phyloP scores from a whole-genome alignment of 1,140 invertebrate species.

The Zaprionus gabonicus region DNA sequence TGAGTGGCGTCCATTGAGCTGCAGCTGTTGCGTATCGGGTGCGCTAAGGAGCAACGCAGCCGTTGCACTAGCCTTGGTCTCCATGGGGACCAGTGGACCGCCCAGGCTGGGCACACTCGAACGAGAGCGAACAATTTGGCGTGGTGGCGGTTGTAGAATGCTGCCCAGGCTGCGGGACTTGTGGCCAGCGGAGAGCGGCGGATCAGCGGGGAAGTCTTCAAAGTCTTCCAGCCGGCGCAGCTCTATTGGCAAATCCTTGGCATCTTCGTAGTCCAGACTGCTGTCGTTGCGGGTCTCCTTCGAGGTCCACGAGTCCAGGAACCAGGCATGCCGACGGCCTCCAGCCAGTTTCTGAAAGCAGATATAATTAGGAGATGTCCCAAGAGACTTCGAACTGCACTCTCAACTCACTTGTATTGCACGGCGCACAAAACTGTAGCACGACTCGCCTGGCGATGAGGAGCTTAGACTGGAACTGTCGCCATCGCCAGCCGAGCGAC shows the following conservation, averaged over 20 bases:
- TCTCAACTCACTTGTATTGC: slow-evolving; percentile 89
- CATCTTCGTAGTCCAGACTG: slow-evolving; percentile 87
- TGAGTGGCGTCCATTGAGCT: slow-evolving; percentile 53
- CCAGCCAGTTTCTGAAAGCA: slow-evolving; percentile 89
- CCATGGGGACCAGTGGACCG: slow-evolving; percentile 63
- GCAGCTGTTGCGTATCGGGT: slow-evolving; percentile 49
- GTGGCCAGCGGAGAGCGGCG: slow-evolving; percentile 83
- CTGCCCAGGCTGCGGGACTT: slow-evolving; percentile 89
- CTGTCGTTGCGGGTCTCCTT: slow-evolving; percentile 86
- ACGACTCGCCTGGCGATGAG: slow-evolving; percentile 96
- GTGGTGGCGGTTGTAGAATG: slow-evolving; percentile 89
- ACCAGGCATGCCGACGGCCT: slow-evolving; percentile 89
- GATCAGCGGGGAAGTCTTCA: slow-evolving; percentile 85
- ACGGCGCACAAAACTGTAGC: slow-evolving; percentile 95
- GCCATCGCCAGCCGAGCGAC: slow-evolving; percentile 84
- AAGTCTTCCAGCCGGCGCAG: slow-evolving; percentile 92
- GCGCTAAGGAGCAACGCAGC: slow-evolving; percentile 55
- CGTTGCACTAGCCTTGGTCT: slow-evolving; percentile 58
- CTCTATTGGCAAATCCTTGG: slow-evolving; percentile 94
- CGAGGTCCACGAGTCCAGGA: slow-evolving; percentile 90
- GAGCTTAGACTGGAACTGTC: slow-evolving; percentile 92
- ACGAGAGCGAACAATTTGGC: slow-evolving; percentile 89
- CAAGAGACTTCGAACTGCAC: not conserved
- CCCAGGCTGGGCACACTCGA: slow-evolving; percentile 90
- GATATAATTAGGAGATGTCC: not conserved